These are phyloP conservation scores for Phrynosoma platyrhinos DNA, from an alignment of 2,113 vertebrate species.

Conservation along the genomic window DNA sequence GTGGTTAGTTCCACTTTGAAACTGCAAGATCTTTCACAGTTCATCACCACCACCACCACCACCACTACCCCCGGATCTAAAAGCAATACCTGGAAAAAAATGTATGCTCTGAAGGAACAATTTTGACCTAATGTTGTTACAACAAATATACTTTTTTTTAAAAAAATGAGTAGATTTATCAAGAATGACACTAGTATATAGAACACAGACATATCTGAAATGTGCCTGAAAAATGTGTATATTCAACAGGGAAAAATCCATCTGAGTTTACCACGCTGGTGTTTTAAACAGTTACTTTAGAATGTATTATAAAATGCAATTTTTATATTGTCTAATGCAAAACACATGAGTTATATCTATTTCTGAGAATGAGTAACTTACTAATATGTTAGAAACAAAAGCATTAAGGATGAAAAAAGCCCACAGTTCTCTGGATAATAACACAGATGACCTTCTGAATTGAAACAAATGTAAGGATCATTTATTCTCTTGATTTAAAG, in stretches of 20 bases:
- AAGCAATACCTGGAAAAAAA: not conserved
- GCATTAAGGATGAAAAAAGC: not conserved
- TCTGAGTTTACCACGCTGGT: conserved; percentile 25
- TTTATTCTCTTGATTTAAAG: not conserved
- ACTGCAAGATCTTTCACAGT: conserved; percentile 49
- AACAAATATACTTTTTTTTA: not conserved
- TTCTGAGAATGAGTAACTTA: not conserved
- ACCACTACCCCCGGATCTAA: conserved; percentile 6
- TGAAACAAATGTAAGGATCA: too few relatives aligned
- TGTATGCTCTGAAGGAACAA: conserved; percentile 7
- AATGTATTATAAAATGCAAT: conserved; percentile 19
- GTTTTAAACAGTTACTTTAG: conserved; percentile 45
- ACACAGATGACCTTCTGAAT: not conserved
- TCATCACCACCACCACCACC: conserved; percentile 9
- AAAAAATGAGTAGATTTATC: not conserved
- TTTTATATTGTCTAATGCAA: not conserved
- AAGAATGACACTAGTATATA: not conserved
- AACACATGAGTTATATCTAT: conserved; percentile 5
- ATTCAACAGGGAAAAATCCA: conserved; percentile 38
- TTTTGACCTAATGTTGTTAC: conserved; percentile 17
- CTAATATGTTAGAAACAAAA: conserved; percentile 6
- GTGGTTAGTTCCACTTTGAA: conserved; percentile 61
- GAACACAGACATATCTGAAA: not conserved
- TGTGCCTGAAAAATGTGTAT: not conserved
- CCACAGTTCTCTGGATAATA: not conserved